phyloP scores from a whole-genome alignment of 2,888 invertebrate genomes.

The Parnassius mnemosyne region DNA sequence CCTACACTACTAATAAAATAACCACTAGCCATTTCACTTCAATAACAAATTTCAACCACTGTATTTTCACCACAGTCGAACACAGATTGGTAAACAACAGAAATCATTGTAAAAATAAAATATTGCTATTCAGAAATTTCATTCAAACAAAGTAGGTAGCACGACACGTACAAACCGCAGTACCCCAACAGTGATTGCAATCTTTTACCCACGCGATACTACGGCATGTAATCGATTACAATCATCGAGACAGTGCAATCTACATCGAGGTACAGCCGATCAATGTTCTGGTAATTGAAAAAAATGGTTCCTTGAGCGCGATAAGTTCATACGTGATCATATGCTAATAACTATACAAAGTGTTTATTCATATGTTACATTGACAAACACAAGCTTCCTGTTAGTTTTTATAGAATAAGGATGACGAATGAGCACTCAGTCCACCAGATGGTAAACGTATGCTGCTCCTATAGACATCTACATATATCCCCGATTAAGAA shows the following conservation, averaged over 20 bases:
- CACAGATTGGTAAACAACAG: background rate
- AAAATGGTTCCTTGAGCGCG: constrained; percentile 8
- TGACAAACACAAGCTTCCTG: no score
- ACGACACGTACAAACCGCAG: constrained; percentile 14
- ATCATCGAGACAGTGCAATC: constrained; percentile 15
- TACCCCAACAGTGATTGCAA: constrained; percentile 11
- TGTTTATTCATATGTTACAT: no score
- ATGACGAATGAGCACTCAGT: no score
- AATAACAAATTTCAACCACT: background rate
- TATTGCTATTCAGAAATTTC: background rate
- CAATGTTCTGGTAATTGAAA: constrained; percentile 10
- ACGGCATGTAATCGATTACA: constrained; percentile 13
- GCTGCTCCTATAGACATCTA: no score
- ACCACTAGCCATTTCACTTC: background rate
- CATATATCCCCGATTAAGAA: no score
- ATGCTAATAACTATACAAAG: background rate
- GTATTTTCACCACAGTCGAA: background rate
- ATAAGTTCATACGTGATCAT: constrained; percentile 7
- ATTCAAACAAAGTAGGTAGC: constrained; percentile 13
- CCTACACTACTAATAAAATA: no score
- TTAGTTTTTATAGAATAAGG: no score
- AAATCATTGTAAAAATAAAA: background rate
- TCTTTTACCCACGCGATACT: constrained; percentile 15
- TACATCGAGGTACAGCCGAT: constrained; percentile 3
- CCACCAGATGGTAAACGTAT: no score